Evolutionary conservation across 2,797 vertebrate species (phyloP).

Genomic region (Sebastes trivittatus): DNA sequence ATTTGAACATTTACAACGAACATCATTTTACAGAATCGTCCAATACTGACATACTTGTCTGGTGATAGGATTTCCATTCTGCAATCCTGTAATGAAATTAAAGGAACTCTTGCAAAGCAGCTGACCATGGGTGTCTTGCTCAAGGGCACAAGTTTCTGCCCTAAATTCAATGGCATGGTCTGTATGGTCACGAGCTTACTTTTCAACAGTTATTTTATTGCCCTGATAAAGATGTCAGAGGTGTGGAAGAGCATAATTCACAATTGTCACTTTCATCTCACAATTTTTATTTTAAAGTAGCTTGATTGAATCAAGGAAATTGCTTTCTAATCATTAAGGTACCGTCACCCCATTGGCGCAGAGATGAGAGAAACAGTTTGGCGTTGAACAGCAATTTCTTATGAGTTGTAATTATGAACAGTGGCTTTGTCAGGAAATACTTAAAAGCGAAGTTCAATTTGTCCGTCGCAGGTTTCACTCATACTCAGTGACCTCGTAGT

Average conservation of each 20-base stretch:
- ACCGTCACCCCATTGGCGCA: neutral
- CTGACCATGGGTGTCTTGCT: neutral
- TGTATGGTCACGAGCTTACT: neutral
- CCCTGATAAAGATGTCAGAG: constrained; percentile 10
- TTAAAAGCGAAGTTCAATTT: constrained; percentile 57
- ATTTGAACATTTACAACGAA: too few species aligned
- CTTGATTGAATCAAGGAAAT: constrained; percentile 40
- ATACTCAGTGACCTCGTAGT: constrained; percentile 39
- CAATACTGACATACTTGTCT: neutral
- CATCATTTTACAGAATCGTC: neutral
- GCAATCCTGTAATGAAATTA: neutral
- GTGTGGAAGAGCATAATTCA: neutral
- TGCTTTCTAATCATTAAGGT: constrained; percentile 25
- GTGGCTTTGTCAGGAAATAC: constrained; percentile 48
- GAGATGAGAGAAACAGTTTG: constrained; percentile 38
- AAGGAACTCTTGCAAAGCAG: neutral
- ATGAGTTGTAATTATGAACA: constrained; percentile 45
- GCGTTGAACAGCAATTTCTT: constrained; percentile 53
- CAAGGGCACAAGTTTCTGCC: neutral
- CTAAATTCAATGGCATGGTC: neutral
- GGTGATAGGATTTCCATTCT: neutral
- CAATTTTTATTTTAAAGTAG: neutral
- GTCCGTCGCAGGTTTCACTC: constrained; percentile 46
- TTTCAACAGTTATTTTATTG: neutral
- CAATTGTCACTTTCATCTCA: constrained; percentile 28